These are phyloP conservation scores for Tinea trinotella DNA, from an alignment of 2,888 invertebrate species.

Conservation along the genomic window DNA sequence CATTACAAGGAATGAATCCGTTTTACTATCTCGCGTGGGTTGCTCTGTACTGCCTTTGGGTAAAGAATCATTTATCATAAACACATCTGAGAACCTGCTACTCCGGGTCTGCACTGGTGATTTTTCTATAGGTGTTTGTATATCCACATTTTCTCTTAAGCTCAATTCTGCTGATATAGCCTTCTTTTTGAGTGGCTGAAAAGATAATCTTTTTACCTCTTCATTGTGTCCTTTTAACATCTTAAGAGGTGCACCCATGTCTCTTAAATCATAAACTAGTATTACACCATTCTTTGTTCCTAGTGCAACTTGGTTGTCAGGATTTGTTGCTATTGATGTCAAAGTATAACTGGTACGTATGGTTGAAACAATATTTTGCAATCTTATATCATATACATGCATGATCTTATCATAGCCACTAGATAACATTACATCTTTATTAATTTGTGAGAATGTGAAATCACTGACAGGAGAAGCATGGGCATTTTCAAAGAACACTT, in stretches of 20 bases:
- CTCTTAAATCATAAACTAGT: constrained; percentile 69
- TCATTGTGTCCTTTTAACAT: constrained; percentile 64
- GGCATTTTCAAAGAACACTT: constrained; percentile 57
- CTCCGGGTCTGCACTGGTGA: not conserved
- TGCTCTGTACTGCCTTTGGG: constrained; percentile 36
- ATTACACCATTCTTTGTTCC: constrained; percentile 70
- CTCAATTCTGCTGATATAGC: constrained; percentile 48
- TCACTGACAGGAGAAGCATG: constrained; percentile 74
- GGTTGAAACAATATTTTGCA: constrained; percentile 58
- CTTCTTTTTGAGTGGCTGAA: constrained; percentile 54
- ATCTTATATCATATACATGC: constrained; percentile 69
- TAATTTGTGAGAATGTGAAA: constrained; percentile 67
- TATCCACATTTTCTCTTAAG: constrained; percentile 49
- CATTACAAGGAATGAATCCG: constrained; percentile 57
- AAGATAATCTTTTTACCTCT: constrained; percentile 57
- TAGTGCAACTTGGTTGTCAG: constrained; percentile 59
- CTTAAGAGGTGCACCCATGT: constrained; percentile 56
- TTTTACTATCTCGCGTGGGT: constrained; percentile 41
- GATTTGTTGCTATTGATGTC: constrained; percentile 53
- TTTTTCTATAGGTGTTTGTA: constrained; percentile 36
- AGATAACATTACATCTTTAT: constrained; percentile 68
- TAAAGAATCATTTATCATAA: constrained; percentile 51
- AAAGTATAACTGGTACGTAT: constrained; percentile 50
- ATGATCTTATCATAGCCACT: constrained; percentile 71
- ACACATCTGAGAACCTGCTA: constrained; percentile 49